Conservation (phyloP, 2,797 vertebrate species). For the Kryptolebias ocellatus region DNA sequence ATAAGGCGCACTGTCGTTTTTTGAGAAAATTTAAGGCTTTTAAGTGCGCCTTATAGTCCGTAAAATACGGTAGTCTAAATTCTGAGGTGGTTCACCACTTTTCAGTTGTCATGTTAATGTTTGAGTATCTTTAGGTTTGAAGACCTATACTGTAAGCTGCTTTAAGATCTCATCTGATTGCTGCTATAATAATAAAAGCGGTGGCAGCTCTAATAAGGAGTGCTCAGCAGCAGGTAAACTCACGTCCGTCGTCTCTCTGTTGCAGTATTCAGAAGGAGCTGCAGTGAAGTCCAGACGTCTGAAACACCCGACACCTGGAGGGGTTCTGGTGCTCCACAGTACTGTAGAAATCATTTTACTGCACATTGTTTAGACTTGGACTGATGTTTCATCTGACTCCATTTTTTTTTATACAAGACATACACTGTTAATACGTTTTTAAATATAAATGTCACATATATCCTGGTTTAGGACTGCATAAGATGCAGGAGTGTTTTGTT, state of each 20-base stretch:
- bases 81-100: too few species aligned
- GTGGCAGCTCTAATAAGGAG: background rate
- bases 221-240: constrained; percentile 9
- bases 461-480: constrained; percentile 28
- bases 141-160: too few species aligned
- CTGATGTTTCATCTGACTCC: constrained; percentile 16
- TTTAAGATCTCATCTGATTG: too few species aligned
- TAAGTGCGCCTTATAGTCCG: too few species aligned
- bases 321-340: constrained; percentile 26
- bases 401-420: constrained; percentile 14
- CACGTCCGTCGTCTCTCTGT: constrained; percentile 15
- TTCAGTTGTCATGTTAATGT: too few species aligned
- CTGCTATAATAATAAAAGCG: background rate
- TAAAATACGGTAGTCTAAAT: too few species aligned
- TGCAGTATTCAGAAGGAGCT: constrained; percentile 76
- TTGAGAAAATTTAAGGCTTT: too few species aligned
- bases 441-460: constrained; percentile 1
- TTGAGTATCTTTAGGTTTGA: too few species aligned
- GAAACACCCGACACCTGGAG: constrained; percentile 8
- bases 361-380: constrained; percentile 36
- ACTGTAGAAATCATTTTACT: constrained; percentile 38
- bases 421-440: constrained; percentile 49
- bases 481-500: constrained; percentile 30
- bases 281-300: constrained; percentile 43
- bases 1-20: too few species aligned